Evolutionary conservation across 2,888 invertebrate genomes (phyloP).

Genomic region (Erebia aethiops): DNA sequence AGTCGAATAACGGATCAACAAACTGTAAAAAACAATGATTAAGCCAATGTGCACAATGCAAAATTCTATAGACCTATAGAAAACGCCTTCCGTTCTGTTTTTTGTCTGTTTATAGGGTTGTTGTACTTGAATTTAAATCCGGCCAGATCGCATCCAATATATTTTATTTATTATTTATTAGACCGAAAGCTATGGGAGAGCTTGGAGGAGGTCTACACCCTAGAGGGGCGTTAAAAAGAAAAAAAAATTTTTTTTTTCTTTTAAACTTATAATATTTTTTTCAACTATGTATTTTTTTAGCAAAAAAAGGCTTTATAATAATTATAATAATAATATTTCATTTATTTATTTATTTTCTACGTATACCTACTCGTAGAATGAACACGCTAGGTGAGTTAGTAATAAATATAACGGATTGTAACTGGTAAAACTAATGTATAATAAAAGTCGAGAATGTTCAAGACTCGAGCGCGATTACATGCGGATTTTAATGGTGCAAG

Average conservation of each 20-base stretch:
- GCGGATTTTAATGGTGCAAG: constrained; percentile 8
- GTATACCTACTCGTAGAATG: background rate
- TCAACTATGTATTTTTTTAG: too few species aligned
- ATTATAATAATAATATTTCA: too few species aligned
- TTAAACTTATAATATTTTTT: too few species aligned
- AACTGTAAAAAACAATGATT: constrained; percentile 21
- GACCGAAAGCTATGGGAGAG: too few species aligned
- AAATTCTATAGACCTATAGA: constrained; percentile 19
- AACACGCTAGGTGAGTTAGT: constrained; percentile 1
- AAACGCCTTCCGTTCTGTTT: constrained; percentile 22
- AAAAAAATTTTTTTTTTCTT: too few species aligned
- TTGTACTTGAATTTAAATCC: constrained; percentile 1
- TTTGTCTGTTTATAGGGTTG: background rate
- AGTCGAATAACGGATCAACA: constrained; percentile 20
- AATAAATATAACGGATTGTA: constrained; percentile 18
- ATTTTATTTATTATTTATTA: constrained; percentile 7
- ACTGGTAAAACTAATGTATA: constrained; percentile 6
- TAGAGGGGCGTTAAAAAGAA: too few species aligned
- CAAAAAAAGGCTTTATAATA: too few species aligned
- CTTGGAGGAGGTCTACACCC: too few species aligned
- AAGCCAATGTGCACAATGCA: constrained; percentile 1
- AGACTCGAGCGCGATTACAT: background rate
- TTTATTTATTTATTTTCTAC: constrained; percentile 2
- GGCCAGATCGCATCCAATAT: background rate
- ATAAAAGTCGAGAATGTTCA: constrained; percentile 3